Evolutionary conservation across 2,888 invertebrate species (phyloP), one percentile per base, ranked within the genome.

Genomic region (Plusia festucae): DNA sequence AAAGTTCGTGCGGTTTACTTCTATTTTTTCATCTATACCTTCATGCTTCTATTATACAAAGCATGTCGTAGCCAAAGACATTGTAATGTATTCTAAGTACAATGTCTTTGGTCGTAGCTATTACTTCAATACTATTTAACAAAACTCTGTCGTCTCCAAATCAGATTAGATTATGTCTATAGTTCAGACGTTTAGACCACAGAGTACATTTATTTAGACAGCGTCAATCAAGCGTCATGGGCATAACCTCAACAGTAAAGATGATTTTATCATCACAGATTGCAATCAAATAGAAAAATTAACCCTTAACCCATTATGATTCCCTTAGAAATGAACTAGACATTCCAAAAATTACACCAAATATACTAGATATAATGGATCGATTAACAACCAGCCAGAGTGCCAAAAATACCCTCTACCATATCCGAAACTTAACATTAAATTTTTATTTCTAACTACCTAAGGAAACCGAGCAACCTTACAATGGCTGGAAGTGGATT

Each of bases 361-460:
- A n/a, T 9, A 8, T 11, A 34, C 15, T 20, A 13, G 2, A 4
- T 55, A 70, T 49, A 51, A 73, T 73, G 73, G 76, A 53, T 49
- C 52, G 8, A 4, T 1, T 49, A 20, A 20, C 8, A 49, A 49
- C 2, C 27, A n/a, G 0, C 5, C 51, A 15, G 18, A 13, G 13
- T 13, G 5, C 13, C 4, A 46, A 69, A 9, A 73, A 27, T 9
- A 9, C 22, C 9, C 9, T 30, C 8, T 2, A 30, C 9, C 40
- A 34, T 34, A 15, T 34, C 15, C 34, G 15, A n/a, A 40, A 7
- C 40, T n/a, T 15, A 5, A n/a, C n/a, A 40, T 6, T n/a, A 6
- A 40, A 15, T 6, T 40, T 40, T 40, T 6, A 40, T n/a, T n/a
- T 40, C n/a, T n/a, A n/a, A 40, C 40, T 16, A 76, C 51, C 32